Evolutionary conservation across 2,888 invertebrate species (phyloP).

Genomic region (Pomacea canaliculata): DNA sequence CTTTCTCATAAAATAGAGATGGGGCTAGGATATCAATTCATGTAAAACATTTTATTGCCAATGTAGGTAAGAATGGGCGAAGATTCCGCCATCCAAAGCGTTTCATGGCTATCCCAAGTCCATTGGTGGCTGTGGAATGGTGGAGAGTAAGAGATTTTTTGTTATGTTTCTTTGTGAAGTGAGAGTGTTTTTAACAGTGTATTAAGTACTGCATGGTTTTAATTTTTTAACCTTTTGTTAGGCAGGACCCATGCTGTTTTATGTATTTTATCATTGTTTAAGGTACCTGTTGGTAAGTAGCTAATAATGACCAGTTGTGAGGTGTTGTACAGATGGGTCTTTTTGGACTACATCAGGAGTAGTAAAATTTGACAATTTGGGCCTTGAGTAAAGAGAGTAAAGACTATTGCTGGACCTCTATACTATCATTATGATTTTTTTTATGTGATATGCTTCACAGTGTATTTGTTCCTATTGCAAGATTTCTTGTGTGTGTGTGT

Average conservation of each 20-base stretch:
- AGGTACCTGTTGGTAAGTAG: no score
- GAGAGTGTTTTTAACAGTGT: neutral
- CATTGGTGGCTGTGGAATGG: conserved; percentile 80
- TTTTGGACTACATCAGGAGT: no score
- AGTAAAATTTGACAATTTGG: no score
- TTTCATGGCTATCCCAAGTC: conserved; percentile 77
- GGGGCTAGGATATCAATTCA: neutral
- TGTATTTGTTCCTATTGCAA: no score
- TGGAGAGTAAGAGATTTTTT: conserved; percentile 77
- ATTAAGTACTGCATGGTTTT: neutral
- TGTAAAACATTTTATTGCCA: neutral
- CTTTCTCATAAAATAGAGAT: no score
- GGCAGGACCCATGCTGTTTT: neutral
- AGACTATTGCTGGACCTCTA: no score
- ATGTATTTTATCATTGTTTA: conserved; percentile 22
- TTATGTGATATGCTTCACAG: no score
- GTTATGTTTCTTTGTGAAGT: conserved; percentile 12
- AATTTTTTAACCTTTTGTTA: neutral
- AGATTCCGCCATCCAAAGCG: conserved; percentile 75
- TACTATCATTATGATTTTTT: no score
- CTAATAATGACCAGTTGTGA: no score
- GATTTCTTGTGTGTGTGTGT: no score
- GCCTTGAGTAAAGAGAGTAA: no score
- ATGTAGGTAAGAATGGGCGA: conserved; percentile 57
- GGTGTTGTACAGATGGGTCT: no score